Conservation (phyloP, 2,113 vertebrate genomes). For the Sander vitreus region DNA sequence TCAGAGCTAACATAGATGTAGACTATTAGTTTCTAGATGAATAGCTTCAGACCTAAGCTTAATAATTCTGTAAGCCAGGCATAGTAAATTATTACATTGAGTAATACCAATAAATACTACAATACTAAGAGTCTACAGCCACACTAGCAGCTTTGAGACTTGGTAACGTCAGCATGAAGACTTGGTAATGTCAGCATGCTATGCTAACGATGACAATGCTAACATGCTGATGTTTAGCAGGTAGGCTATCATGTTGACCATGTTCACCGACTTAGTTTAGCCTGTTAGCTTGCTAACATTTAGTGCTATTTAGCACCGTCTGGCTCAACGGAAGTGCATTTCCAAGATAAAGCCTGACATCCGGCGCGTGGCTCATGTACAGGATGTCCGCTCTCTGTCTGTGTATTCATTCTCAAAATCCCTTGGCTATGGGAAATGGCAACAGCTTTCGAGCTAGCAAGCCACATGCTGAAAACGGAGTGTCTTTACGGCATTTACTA, state of each 20-base stretch:
- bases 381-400: too few relatives aligned
- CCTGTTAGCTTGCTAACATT: neutral
- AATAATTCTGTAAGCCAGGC: neutral
- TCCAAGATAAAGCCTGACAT: too few relatives aligned
- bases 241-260: neutral
- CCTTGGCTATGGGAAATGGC: too few relatives aligned
- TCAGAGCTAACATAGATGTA: neutral
- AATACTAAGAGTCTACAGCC: neutral
- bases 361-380: too few relatives aligned
- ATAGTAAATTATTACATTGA: neutral
- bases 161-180: neutral
- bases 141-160: neutral
- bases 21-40: neutral
- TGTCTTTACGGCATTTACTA: too few relatives aligned
- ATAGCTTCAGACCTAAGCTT: neutral
- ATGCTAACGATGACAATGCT: neutral
- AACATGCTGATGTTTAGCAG: neutral
- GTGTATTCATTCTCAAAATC: too few relatives aligned
- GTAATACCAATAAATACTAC: constrained; percentile 11
- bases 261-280: neutral
- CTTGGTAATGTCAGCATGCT: neutral
- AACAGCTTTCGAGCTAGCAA: too few relatives aligned
- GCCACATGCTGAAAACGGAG: too few relatives aligned
- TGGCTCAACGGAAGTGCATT: too few relatives aligned
- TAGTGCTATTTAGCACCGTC: neutral